Evolutionary conservation across 2,888 invertebrate species (phyloP).

Genomic region (Trypoxylon attenuatum): DNA sequence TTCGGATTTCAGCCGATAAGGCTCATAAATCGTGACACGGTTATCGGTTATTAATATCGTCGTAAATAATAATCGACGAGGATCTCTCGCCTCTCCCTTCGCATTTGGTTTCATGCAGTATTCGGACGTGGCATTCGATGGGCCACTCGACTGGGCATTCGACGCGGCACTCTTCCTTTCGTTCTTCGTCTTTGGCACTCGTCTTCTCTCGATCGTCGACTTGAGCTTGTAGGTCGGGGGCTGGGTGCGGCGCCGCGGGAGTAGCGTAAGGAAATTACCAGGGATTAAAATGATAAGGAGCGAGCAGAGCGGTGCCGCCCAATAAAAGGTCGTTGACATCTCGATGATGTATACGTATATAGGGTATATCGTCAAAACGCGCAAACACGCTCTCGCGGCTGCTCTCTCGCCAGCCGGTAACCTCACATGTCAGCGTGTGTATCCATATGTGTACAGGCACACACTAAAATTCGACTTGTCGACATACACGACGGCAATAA

Average conservation of each 20-base stretch:
- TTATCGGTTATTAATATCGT: slow-evolving; percentile 24
- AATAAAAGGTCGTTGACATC: slow-evolving; percentile 64
- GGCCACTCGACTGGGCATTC: too few species aligned
- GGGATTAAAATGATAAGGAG: slow-evolving; percentile 63
- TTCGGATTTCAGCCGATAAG: slow-evolving; percentile 14
- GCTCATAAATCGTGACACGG: slow-evolving; percentile 6
- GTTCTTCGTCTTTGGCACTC: too few species aligned
- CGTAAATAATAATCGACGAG: slow-evolving; percentile 8
- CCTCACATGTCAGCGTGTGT: slow-evolving; percentile 2
- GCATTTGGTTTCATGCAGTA: too few species aligned
- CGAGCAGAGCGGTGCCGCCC: slow-evolving; percentile 42
- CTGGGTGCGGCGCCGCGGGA: slow-evolving; percentile 39
- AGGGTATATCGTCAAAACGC: slow-evolving; percentile 36
- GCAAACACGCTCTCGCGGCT: slow-evolving; percentile 22
- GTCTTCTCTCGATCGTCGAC: too few species aligned
- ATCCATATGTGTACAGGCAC: not conserved
- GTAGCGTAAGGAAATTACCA: slow-evolving; percentile 55
- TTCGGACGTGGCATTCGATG: too few species aligned
- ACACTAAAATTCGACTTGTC: too few species aligned
- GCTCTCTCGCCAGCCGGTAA: too few species aligned
- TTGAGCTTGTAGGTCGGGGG: too few species aligned
- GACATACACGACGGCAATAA: too few species aligned
- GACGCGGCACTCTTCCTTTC: too few species aligned
- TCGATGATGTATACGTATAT: slow-evolving; percentile 40
- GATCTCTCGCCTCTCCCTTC: slow-evolving; percentile 6